These are phyloP conservation scores for Cetoscarus ocellatus DNA, from an alignment of 2,797 vertebrate genomes.

Conservation along the genomic window DNA sequence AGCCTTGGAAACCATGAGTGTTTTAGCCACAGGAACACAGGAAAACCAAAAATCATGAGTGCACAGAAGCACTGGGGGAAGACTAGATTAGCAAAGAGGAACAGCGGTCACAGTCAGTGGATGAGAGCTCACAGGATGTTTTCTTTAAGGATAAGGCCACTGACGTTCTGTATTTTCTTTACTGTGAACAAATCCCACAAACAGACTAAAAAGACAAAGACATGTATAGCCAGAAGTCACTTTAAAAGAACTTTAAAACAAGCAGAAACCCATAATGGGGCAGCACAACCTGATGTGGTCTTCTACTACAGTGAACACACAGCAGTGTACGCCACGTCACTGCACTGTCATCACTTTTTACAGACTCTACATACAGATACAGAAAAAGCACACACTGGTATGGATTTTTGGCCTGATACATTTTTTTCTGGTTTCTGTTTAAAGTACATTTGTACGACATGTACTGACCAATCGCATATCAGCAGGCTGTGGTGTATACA, in stretches of 20 bases:
- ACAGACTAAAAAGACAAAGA: neutral
- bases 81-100: constrained; percentile 25
- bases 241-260: neutral
- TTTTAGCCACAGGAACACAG: constrained; percentile 19
- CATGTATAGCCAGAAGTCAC: neutral
- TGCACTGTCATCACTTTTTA: too few relatives aligned
- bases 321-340: too few relatives aligned
- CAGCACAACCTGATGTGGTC: neutral
- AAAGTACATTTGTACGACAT: too few relatives aligned
- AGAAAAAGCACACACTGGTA: too few relatives aligned
- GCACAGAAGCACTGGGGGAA: constrained; percentile 26
- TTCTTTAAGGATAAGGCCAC: constrained; percentile 12
- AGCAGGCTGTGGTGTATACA: too few relatives aligned
- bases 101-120: neutral
- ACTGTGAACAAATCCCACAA: neutral
- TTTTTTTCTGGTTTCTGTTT: too few relatives aligned
- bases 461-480: too few relatives aligned
- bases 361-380: too few relatives aligned
- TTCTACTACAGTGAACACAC: too few relatives aligned
- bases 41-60: constrained; percentile 41
- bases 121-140: constrained; percentile 24
- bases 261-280: neutral
- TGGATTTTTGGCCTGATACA: too few relatives aligned
- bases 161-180: neutral
- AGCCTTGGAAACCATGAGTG: neutral